Percentiles rank a stretch among this genome's conserved stretches.
Evolutionary conservation across 1,140 invertebrate species (phyloP).

Genomic region (Polypedilum pembai): DNA sequence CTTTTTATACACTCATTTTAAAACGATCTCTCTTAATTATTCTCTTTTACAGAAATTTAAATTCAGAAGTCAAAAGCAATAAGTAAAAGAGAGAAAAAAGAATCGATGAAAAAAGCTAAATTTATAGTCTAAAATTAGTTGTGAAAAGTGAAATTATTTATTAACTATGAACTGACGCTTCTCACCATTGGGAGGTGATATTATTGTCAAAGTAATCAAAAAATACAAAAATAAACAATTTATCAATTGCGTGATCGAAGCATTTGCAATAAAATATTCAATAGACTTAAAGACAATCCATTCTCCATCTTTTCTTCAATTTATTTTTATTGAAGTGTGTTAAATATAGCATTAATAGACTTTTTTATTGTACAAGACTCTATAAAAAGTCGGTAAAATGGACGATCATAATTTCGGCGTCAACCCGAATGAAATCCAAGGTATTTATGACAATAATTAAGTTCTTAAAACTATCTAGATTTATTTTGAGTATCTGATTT

Average conservation of each 20-base stretch:
- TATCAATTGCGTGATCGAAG: background rate
- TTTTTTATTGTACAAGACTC: background rate
- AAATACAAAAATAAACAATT: slow-evolving; percentile 9
- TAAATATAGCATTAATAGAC: background rate
- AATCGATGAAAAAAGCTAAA: slow-evolving; percentile 4
- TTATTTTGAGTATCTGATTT: background rate
- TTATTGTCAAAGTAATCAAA: background rate
- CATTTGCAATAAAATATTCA: background rate
- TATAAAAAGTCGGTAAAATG: background rate
- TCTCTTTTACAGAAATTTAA: too few species aligned
- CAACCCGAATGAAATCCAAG: background rate
- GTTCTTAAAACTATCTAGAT: background rate
- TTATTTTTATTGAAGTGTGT: slow-evolving; percentile 1
- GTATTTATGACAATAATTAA: background rate
- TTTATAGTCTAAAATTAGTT: background rate
- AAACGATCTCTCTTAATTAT: background rate
- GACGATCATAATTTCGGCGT: background rate
- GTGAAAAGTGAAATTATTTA: background rate
- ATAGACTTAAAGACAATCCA: background rate
- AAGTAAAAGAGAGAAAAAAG: background rate
- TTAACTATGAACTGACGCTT: too few species aligned
- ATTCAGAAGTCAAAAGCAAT: background rate
- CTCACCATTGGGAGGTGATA: too few species aligned
- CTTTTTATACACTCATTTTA: background rate
- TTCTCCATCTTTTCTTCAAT: background rate